These are phyloP conservation scores for Peromyscus attwateri DNA, from an alignment of 2,797 vertebrate species.

Conservation along the genomic window DNA sequence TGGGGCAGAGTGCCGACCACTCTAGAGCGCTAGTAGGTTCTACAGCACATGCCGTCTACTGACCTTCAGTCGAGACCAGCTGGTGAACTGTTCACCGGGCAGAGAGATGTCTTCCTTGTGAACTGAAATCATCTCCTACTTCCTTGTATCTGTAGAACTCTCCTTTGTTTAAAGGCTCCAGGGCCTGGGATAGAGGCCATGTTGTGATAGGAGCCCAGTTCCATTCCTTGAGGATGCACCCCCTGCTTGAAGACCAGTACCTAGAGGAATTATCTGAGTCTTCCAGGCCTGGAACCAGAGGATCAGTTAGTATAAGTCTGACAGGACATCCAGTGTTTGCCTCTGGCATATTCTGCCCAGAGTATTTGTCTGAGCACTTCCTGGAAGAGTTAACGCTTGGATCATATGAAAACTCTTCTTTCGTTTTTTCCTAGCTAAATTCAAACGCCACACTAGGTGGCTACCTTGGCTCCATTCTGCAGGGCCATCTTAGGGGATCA, in stretches of 20 bases:
- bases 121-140: not conserved
- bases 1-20: not conserved
- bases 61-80: not conserved
- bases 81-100: fast-evolving
- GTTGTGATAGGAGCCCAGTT: not conserved
- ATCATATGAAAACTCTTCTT: not conserved
- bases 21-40: not conserved
- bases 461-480: not conserved
- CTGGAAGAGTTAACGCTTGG: not conserved
- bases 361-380: constrained; percentile 10
- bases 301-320: not conserved
- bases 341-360: not conserved
- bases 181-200: not conserved
- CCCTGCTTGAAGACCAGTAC: not conserved
- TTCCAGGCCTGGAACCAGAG: not conserved
- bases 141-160: not conserved
- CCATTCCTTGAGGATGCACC: not conserved
- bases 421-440: not conserved
- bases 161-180: constrained; percentile 8
- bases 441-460: not conserved
- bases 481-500: not conserved
- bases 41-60: not conserved
- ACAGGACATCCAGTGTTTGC: not conserved
- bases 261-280: not conserved
- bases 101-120: not conserved